Percentiles rank a stretch among this genome's conserved stretches.
Evolutionary conservation across 2,888 invertebrate genomes (phyloP).

Genomic region (Hypselothyrea guttata): DNA sequence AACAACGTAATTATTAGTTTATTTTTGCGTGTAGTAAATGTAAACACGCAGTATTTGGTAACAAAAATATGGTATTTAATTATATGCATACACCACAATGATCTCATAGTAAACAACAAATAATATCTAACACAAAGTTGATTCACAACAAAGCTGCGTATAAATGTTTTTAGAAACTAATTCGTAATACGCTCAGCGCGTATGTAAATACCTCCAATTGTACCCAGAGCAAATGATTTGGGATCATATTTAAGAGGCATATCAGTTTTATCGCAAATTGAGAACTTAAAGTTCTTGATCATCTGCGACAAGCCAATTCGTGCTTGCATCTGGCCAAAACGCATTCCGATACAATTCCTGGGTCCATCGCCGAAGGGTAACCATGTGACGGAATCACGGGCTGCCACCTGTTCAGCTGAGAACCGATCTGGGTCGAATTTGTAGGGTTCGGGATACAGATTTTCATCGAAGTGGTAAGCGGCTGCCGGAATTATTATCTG

Average conservation of each 20-base stretch:
- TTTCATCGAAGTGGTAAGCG: slow-evolving; percentile 84
- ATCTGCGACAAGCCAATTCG: slow-evolving; percentile 72
- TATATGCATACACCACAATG: slow-evolving; percentile 1
- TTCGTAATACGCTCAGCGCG: slow-evolving; percentile 27
- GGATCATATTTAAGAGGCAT: slow-evolving; percentile 60
- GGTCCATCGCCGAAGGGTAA: slow-evolving; percentile 81
- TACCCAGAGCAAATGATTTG: slow-evolving; percentile 40
- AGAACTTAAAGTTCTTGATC: slow-evolving; percentile 68
- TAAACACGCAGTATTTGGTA: too few relatives aligned
- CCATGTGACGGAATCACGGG: slow-evolving; percentile 81
- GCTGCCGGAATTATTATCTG: slow-evolving; percentile 72
- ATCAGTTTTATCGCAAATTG: slow-evolving; percentile 56
- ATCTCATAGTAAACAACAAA: slow-evolving; percentile 11
- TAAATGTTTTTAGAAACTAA: not conserved
- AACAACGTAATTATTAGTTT: too few relatives aligned
- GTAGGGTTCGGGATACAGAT: slow-evolving; percentile 83
- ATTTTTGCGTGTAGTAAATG: too few relatives aligned
- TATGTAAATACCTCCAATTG: slow-evolving; percentile 44
- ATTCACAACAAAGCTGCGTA: too few relatives aligned
- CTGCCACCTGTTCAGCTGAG: slow-evolving; percentile 83
- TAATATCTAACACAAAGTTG: not conserved
- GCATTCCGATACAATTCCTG: slow-evolving; percentile 78
- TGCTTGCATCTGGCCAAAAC: slow-evolving; percentile 79
- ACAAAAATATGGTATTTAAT: too few relatives aligned
- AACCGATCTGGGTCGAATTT: slow-evolving; percentile 86